Base-by-base conservation (phyloP, 1,140 invertebrate genomes). In the Tetragonula clypearis region DNA sequence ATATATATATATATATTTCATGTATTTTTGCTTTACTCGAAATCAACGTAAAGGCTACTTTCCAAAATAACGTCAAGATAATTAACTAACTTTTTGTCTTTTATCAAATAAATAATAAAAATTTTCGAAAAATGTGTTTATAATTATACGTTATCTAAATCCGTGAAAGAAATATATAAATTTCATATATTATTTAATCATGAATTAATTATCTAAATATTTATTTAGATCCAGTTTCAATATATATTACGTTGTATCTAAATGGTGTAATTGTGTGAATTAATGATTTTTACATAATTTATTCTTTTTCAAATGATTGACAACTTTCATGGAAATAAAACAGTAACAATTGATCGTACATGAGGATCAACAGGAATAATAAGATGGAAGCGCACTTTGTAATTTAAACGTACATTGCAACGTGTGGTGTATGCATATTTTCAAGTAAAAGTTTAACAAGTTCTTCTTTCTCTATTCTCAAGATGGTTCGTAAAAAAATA, bases 401-500 rank as follows among this genome's bases (percentile, higher is more conserved):
- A 49, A 53, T 49, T 56, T 71, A 17, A 71, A 81, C 8, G 41
- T 19, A 75, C 15, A 26, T 21, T n/a, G n/a, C 41, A 11, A 49
- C n/a, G n/a, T 15, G 17, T 14, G 49, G 21, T 62, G 17, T 41
- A 23, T n/a, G 68, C 11, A 55, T 35, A 30, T 23, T 53, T 62
- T 15, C 23, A 69, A 23, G 30, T 78, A 66, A 3, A 73, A 35
- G 74, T 81, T 82, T 62, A 9, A 26, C 0, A 65, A 26, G 9
- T n/a, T n/a, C 65, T 53, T 41, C 30, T 60, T 71, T 78, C 58
- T 3, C 35, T 35, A 23, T 30, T 53, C 41, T 62, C 21, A 96
- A 95, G 93, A 98, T 98, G 97, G 97, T 97, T 35, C 96, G 98
- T 87, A 99, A 98, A 93, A 99, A 99, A 95, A 98, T 99, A 89